A percentile compares a stretch with the other conserved stretches of the same genome.
Conservation (phyloP, 1,140 invertebrate species). For the Drosophila chauvacae region DNA sequence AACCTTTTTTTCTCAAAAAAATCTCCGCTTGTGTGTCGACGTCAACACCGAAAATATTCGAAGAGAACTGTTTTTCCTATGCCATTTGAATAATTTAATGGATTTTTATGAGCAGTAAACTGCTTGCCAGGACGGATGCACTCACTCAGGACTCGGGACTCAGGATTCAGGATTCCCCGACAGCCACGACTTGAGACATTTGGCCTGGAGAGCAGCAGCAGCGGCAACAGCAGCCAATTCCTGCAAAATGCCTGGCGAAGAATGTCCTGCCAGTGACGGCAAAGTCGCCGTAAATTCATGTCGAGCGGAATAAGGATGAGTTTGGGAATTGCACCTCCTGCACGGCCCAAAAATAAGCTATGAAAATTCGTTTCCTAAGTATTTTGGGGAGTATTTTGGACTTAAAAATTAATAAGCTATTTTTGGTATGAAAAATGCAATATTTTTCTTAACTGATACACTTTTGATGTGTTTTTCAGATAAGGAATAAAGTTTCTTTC, state of each 20-base stretch:
- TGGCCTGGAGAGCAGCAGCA: conserved; percentile 8
- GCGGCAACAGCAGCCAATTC: conserved; percentile 36
- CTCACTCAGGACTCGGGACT: conserved; percentile 2
- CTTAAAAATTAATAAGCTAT: too few relatives aligned
- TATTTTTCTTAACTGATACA: too few relatives aligned
- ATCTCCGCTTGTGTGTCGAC: conserved; percentile 32
- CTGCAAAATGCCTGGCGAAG: conserved; percentile 25
- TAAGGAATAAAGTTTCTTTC: too few relatives aligned
- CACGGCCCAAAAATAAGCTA: not conserved
- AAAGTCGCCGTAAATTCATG: conserved; percentile 74
- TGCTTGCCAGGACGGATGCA: conserved; percentile 65
- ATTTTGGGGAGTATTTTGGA: too few relatives aligned
- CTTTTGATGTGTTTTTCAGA: too few relatives aligned
- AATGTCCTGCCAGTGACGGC: conserved; percentile 62
- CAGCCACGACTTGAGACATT: conserved; percentile 45
- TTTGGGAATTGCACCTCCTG: conserved; percentile 1
- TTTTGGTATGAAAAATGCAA: too few relatives aligned
- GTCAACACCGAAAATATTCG: conserved; percentile 31
- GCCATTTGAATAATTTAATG: conserved; percentile 84
- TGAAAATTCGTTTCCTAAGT: not conserved
- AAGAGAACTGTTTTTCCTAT: conserved; percentile 65
- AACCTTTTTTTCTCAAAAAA: not conserved
- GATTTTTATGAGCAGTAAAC: conserved; percentile 84
- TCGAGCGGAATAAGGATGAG: conserved; percentile 31
- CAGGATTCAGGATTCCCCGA: conserved; percentile 14